A percentile compares a stretch with the other conserved stretches of the same genome.
Evolutionary conservation across 2,113 vertebrate genomes (phyloP).

Genomic region (Solea solea): DNA sequence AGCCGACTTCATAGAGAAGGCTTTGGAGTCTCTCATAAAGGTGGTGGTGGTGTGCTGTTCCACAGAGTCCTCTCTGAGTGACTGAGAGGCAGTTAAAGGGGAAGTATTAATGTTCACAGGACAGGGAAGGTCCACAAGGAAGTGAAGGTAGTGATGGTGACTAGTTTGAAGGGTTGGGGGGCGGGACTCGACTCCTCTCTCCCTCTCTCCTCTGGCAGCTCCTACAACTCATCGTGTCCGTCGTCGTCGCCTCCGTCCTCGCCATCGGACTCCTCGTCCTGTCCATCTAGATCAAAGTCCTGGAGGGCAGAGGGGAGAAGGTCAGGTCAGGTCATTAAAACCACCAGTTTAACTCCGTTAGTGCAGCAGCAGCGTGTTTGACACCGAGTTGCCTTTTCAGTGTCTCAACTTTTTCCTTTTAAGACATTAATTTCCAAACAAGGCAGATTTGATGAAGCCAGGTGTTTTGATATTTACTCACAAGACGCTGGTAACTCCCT

Average conservation of each 20-base stretch:
- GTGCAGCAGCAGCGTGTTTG: no score
- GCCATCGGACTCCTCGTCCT: constrained; percentile 85
- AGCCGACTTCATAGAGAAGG: constrained; percentile 64
- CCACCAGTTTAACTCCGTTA: no score
- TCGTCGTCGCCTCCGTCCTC: constrained; percentile 87
- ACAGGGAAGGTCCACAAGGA: constrained; percentile 61
- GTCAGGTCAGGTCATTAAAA: background rate
- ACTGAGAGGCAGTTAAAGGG: constrained; percentile 60
- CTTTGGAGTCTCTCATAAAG: constrained; percentile 57
- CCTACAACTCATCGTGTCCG: constrained; percentile 91
- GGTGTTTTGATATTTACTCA: no score
- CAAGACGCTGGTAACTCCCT: no score
- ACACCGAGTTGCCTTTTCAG: no score
- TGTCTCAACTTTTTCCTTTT: no score
- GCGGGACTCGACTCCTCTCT: constrained; percentile 70
- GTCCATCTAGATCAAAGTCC: constrained; percentile 84
- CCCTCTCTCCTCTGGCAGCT: constrained; percentile 26
- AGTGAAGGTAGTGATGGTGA: constrained; percentile 76
- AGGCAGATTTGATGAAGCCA: no score
- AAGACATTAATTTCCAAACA: no score
- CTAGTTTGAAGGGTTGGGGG: constrained; percentile 64
- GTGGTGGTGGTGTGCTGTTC: constrained; percentile 44
- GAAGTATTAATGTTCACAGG: constrained; percentile 77
- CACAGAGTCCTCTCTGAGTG: constrained; percentile 56
- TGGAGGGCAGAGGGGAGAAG: constrained; percentile 54